phyloP scores from a whole-genome alignment of 2,113 vertebrate species.

The Hypanus sabinus region DNA sequence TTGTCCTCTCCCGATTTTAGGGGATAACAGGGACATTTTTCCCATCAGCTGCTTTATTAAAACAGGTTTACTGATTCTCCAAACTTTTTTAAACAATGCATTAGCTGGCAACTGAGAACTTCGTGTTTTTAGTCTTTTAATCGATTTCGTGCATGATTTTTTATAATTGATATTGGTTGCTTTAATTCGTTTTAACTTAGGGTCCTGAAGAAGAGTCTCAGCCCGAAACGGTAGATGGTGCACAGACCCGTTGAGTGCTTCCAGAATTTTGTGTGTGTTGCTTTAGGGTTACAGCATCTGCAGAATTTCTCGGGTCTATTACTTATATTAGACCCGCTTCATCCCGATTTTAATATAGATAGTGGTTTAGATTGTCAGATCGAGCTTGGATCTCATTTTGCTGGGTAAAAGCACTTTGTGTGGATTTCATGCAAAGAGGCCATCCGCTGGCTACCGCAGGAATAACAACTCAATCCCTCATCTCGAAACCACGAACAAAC shows the following conservation, averaged over 20 bases:
- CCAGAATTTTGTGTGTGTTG: too few relatives aligned
- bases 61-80: not conserved
- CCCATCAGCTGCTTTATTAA: not conserved
- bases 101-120: too few relatives aligned
- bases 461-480: not conserved
- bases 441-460: not conserved
- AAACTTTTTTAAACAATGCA: too few relatives aligned
- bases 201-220: too few relatives aligned
- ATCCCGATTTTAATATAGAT: not conserved
- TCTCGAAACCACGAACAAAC: too few relatives aligned
- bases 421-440: not conserved
- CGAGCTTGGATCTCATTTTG: not conserved
- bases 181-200: too few relatives aligned
- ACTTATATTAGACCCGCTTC: too few relatives aligned
- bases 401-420: not conserved
- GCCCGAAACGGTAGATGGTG: too few relatives aligned
- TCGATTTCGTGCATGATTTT: not conserved
- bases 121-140: not conserved
- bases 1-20: not conserved
- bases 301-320: too few relatives aligned
- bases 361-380: not conserved
- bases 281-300: too few relatives aligned
- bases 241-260: not conserved
- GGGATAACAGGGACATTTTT: not conserved
- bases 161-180: not conserved